These are phyloP conservation scores for Triplophysa tibetana DNA, from an alignment of 2,113 vertebrate genomes.

Conservation along the genomic window DNA sequence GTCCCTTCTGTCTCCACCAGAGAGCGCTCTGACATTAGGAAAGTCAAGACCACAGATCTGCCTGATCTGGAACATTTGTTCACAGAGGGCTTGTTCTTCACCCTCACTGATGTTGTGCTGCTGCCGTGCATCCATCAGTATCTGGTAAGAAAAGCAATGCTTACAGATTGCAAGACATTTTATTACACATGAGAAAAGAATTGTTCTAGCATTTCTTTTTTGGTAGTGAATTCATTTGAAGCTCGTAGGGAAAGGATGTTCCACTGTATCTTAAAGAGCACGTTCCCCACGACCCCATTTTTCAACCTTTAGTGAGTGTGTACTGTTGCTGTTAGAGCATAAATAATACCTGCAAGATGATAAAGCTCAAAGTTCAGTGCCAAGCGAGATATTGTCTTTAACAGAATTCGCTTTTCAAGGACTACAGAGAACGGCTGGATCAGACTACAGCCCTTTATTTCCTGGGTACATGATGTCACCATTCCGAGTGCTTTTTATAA, in stretches of 20 bases:
- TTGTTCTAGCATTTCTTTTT: neutral
- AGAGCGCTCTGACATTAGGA: constrained; percentile 84
- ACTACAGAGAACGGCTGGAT: too few species aligned
- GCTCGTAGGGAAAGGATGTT: neutral
- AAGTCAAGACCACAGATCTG: constrained; percentile 83
- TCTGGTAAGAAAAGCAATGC: constrained; percentile 79
- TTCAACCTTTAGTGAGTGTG: too few species aligned
- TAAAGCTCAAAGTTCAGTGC: too few species aligned
- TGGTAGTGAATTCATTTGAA: neutral
- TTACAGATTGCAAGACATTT: neutral
- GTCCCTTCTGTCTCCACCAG: constrained; percentile 66
- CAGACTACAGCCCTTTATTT: too few species aligned
- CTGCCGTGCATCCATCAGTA: constrained; percentile 91
- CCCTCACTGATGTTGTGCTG: constrained; percentile 90
- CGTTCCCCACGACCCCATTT: too few species aligned
- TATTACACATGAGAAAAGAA: neutral
- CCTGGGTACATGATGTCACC: too few species aligned
- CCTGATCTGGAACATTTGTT: constrained; percentile 89
- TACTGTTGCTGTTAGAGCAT: too few species aligned
- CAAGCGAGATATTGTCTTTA: too few species aligned
- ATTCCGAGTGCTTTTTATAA: too few species aligned
- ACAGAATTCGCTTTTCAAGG: too few species aligned
- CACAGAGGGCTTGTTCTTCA: constrained; percentile 96
- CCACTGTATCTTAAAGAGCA: too few species aligned
- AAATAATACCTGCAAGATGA: too few species aligned